Base-by-base conservation (phyloP, 1,140 invertebrate genomes). In the Lasaia peninsularis region DNA sequence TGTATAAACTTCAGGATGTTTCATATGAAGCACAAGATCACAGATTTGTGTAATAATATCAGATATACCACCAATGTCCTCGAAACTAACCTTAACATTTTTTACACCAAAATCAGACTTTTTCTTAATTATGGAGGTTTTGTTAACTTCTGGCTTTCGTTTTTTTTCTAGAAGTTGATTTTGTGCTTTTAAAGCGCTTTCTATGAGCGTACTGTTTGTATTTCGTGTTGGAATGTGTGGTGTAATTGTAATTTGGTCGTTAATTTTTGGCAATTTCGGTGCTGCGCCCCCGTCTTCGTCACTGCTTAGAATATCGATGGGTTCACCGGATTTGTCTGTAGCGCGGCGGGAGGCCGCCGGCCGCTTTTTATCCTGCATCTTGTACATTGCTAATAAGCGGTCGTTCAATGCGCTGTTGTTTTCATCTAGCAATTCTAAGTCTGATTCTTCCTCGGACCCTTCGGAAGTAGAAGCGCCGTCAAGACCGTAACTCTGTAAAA, bases 1-100 rank as follows among this genome's bases (percentile, higher is more conserved):
- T 62, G 91, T 90, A 76, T 95, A 97, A 1, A 97, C 91, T 76
- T 97, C 94, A 4, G 96, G 95, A 78, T 96, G 94, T 68, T 93
- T 94, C 71, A 98, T 92, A 73, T 98, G 96, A 16, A 95, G 89
- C 4, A 97, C 80, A 44, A 98, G 86, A 69, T 95, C 94, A 75
- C 93, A 95, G 0, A 97, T 91, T 71, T 96, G 94, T 86, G 95
- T 92, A 11, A 96, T 85, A 21, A 93, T 90, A 65, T 93, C 91
- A 52, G 93, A 92, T 75, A 93, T 93, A 7, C 95, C 95, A 18
- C 95, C 95, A 74, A 97, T 87, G 80, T 96, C 93, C 4, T 92
- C 87, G 75, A 96, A 94, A 73, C 90, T 93, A n/a, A 92, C 80
- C 69, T 90, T 91, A 10, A 85, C 75, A 68, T 62, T 73, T 62